A percentile compares a stretch with the other conserved stretches of the same genome.
These are phyloP conservation scores for Limosa lapponica DNA, from an alignment of 2,797 vertebrate genomes.

Conservation along the genomic window DNA sequence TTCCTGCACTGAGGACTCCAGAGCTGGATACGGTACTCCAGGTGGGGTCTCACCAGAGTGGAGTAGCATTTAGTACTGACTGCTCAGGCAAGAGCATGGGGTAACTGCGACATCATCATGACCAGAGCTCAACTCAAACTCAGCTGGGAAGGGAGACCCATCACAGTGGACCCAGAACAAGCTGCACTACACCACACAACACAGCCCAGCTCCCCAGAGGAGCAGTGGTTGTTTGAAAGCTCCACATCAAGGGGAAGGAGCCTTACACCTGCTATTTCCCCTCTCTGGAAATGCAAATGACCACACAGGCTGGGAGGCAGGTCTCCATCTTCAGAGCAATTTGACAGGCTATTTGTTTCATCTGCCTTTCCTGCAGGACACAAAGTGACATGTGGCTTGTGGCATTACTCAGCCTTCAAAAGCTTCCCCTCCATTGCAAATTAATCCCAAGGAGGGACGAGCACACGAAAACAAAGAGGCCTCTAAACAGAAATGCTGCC, in stretches of 20 bases:
- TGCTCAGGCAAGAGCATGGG: neutral
- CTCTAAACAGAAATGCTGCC: conserved; percentile 24
- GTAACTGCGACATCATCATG: neutral
- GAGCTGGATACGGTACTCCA: too few species aligned
- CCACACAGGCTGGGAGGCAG: neutral
- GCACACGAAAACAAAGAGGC: conserved; percentile 9
- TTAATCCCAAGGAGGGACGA: neutral
- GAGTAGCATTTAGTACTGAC: neutral
- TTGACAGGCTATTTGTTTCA: neutral
- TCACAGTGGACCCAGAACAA: accelerated
- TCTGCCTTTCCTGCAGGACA: conserved; percentile 22
- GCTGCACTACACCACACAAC: too few species aligned
- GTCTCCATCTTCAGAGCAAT: neutral
- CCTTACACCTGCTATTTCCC: neutral
- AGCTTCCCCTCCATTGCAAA: neutral
- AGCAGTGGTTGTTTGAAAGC: neutral
- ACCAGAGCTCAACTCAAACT: neutral
- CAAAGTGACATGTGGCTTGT: neutral
- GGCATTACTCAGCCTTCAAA: neutral
- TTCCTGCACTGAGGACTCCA: too few species aligned
- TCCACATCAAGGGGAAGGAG: neutral
- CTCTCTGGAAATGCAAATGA: neutral
- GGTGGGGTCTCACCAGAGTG: too few species aligned
- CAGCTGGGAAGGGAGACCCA: neutral
- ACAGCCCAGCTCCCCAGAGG: neutral